Evolutionary conservation across 2,888 invertebrate genomes (phyloP).

Genomic region (Bimastos eiseni): DNA sequence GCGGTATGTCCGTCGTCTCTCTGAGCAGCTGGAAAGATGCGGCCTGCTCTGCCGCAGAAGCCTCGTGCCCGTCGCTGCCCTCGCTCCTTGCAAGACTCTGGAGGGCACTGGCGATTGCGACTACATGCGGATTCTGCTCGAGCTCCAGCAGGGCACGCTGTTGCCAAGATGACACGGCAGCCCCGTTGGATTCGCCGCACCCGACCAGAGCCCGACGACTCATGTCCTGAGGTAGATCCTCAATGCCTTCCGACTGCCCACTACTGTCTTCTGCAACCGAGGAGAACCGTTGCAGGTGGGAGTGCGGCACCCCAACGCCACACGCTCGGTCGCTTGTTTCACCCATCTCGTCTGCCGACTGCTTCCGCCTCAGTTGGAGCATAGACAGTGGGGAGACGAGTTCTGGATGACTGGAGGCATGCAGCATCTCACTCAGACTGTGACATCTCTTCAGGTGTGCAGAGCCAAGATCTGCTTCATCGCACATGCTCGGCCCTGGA

Average conservation of each 20-base stretch:
- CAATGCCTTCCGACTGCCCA: background rate
- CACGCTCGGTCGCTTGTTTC: background rate
- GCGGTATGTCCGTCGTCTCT: background rate
- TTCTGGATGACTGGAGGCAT: background rate
- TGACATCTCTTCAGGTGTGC: conserved; percentile 32
- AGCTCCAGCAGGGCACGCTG: background rate
- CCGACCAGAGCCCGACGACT: background rate
- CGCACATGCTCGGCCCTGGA: background rate
- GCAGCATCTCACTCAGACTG: conserved; percentile 31
- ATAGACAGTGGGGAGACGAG: background rate
- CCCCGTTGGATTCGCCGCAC: background rate
- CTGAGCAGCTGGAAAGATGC: background rate
- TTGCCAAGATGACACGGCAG: background rate
- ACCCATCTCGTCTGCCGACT: conserved; percentile 29
- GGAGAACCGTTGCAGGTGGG: background rate
- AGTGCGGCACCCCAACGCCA: background rate
- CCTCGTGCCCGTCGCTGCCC: background rate
- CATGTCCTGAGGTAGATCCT: background rate
- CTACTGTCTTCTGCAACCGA: background rate
- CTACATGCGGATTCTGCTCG: background rate
- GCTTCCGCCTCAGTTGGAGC: conserved; percentile 29
- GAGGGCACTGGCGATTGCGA: background rate
- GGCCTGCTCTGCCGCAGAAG: background rate
- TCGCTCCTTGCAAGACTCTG: background rate
- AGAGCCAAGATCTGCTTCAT: background rate